Percentiles rank a stretch among this genome's conserved stretches.
Evolutionary conservation across 2,113 vertebrate genomes (phyloP).

Genomic region (Chauna torquata): DNA sequence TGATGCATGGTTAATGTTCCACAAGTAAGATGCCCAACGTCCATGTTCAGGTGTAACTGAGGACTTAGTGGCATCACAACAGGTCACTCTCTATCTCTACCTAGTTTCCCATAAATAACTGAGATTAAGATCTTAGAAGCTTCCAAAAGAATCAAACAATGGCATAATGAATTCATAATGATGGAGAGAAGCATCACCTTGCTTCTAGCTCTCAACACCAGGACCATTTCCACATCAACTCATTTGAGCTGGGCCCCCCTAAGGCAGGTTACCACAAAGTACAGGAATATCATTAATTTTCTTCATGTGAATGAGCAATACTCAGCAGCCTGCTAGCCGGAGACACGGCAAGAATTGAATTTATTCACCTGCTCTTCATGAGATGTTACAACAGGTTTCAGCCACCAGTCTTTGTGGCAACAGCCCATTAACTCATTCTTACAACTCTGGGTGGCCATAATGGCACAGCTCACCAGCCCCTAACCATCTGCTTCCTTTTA

Average conservation of each 20-base stretch:
- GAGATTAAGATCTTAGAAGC: neutral
- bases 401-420: neutral
- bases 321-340: neutral
- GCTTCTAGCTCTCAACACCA: neutral
- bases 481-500: neutral
- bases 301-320: neutral
- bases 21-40: neutral
- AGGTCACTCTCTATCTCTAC: neutral
- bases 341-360: neutral
- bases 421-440: neutral
- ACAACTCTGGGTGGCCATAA: neutral
- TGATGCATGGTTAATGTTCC: neutral
- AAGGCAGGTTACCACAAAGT: neutral
- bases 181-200: neutral
- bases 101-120: neutral
- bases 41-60: fast-evolving
- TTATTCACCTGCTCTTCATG: neutral
- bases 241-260: neutral
- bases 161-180: neutral
- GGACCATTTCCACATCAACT: neutral
- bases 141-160: neutral
- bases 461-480: neutral
- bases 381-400: neutral
- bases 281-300: neutral
- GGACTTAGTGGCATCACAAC: neutral